Evolutionary conservation across 2,113 vertebrate species (phyloP), one percentile per base, ranked within the genome.

Genomic region (Periophthalmus modestus): DNA sequence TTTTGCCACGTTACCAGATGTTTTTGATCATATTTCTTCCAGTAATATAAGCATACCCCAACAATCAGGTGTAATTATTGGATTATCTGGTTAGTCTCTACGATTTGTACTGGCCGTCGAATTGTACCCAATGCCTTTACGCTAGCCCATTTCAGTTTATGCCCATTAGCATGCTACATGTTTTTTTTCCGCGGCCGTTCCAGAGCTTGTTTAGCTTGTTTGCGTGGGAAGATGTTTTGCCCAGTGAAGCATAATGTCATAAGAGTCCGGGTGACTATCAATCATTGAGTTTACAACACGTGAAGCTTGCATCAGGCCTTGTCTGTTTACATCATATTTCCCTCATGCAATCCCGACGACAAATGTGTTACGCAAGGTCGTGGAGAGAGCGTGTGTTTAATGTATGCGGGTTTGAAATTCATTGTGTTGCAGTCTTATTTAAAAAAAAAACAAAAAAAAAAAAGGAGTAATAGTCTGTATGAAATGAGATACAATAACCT

Each of bases 331-430:
- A 21, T 65, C 16, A n/a, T 12, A 21, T 36, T 43, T 39, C 62
- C 3, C 4, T 13, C 62, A 65, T 43, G 62, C 62, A 39, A 11
- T 63, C 61, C 33, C 15, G 7, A 19, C 7, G 10, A 10, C 14
- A 4, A 7, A 19, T 19, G 7, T 6, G n/a, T 65, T 65, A 5
- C 12, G 18, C 19, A 39, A 65, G 5, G 3, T 12, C 21, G 0
- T 24, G 57, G 34, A n/a, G 18, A 65, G 18, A 21, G 7, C 11
- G 0, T 58, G 66, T 58, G 70, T 61, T 68, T 76, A 3, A 63
- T 10, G 3, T 69, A 58, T 10, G 16, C 79, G 79, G 59, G 65
- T 75, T 23, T 36, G 10, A 62, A 33, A 15, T 48, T 74, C 79
- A 21, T 21, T 23, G 4, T 21, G 24, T 15, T 15, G 58, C 15